Evolutionary conservation across 1,140 invertebrate species (phyloP), one percentile per base, ranked within the genome.

Genomic region (Dreissena polymorpha): DNA sequence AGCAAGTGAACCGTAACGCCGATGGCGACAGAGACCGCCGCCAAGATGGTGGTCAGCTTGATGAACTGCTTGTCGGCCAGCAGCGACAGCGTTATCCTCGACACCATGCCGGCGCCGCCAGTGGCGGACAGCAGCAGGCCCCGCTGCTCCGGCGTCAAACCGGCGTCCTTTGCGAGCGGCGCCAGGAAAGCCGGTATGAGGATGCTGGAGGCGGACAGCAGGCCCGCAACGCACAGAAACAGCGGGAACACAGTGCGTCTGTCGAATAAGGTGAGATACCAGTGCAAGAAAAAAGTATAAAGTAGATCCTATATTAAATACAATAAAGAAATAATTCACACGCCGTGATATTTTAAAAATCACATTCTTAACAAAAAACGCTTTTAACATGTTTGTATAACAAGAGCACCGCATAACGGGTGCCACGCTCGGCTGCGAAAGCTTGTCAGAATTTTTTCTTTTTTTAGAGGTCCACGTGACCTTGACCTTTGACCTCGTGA

Each of bases 51-150:
- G 6, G 81, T 71, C 55, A 70, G 50, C 57, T 60, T 70, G 23
- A 83, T 55, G 10, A 76, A 63, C 10, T 76, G 70, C 29, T 57
- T 63, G 68, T 83, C 81, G 18, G 72, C 81, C 39, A 83, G 27
- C 8, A 76, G 57, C 18, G 73, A 72, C 55, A 75, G 70, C 8
- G 49, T 12, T 3, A 83, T 27, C 69, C 81, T 57, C 8, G 81
- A 83, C 0, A 49, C 29, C 65, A 77, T 70, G 6, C 74, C 81
- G 18, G 69, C 73, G 50, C 73, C 73, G 21, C 81, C 73, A 18
- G 76, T 51, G 63, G 70, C 53, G 10, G 81, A 68, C 64, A 76
- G 55, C 12, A 83, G 21, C 53, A 83, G 25, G 39, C 73, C 73
- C 14, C 21, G 25, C 49, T 83, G 25, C 21, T 77, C 72, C 10